Conservation (phyloP, 2,888 invertebrate species). For the Silvanus unidentatus region DNA sequence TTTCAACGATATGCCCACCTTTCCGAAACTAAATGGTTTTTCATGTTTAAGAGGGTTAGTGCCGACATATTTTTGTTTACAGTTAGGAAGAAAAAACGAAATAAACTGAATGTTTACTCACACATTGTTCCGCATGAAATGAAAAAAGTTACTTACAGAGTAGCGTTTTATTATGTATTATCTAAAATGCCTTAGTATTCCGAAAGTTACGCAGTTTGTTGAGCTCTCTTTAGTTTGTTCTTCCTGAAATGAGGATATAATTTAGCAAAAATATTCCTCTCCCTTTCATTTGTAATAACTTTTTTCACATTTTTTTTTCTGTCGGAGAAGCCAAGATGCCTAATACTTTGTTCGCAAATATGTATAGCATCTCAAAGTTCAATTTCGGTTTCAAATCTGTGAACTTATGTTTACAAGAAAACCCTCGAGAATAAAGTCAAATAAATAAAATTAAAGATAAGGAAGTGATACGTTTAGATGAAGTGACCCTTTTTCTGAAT, state of each 20-base stretch:
- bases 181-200: background rate
- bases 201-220: background rate
- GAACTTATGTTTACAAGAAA: slow-evolving; percentile 1
- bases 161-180: slow-evolving; percentile 18
- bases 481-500: slow-evolving; percentile 22
- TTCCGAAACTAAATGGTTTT: slow-evolving; percentile 24
- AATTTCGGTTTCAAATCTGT: no score
- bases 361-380: no score
- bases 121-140: slow-evolving; percentile 19
- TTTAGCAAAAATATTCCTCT: no score
- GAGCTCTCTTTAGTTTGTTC: no score
- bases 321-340: no score
- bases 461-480: slow-evolving; percentile 22
- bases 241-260: no score
- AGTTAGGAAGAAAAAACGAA: slow-evolving; percentile 20
- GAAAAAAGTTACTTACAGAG: slow-evolving; percentile 23
- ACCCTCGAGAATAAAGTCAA: slow-evolving; percentile 16
- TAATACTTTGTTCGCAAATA: no score
- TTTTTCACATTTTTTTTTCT: no score
- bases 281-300: no score
- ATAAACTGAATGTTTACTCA: slow-evolving; percentile 22
- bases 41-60: slow-evolving; percentile 24
- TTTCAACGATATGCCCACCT: slow-evolving; percentile 8
- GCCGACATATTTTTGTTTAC: slow-evolving; percentile 27
- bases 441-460: slow-evolving; percentile 26